These are phyloP conservation scores for Danio jaintianensis DNA, from an alignment of 2,797 vertebrate genomes.

Conservation along the genomic window DNA sequence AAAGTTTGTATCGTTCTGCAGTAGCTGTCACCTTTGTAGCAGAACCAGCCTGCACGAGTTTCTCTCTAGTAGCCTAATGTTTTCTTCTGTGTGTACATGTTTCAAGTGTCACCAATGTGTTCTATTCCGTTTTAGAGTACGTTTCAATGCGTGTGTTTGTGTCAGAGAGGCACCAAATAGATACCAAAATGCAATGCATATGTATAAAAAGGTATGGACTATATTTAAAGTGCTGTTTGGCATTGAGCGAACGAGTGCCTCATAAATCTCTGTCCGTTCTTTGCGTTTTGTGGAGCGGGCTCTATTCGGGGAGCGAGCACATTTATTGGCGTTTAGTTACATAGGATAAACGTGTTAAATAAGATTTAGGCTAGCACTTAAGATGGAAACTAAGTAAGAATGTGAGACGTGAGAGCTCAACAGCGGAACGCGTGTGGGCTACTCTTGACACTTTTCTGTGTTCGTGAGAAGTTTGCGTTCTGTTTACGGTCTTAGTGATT, in stretches of 20 bases:
- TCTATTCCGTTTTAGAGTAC: neutral
- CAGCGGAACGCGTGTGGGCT: neutral
- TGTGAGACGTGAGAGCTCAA: neutral
- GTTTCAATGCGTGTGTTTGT: no score
- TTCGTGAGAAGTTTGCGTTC: constrained; percentile 6
- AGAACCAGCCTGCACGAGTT: neutral
- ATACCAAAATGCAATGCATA: neutral
- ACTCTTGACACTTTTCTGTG: neutral
- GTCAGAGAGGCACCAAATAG: neutral
- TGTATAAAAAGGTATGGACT: neutral
- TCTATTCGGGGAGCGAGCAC: constrained; percentile 77
- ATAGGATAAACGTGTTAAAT: constrained; percentile 38
- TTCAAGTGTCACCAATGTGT: neutral
- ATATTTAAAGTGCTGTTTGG: constrained; percentile 63
- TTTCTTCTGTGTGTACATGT: neutral
- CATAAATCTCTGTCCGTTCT: constrained; percentile 73
- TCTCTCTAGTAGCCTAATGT: neutral
- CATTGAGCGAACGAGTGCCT: constrained; percentile 68
- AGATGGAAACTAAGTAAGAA: neutral
- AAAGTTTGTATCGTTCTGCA: constrained; percentile 19
- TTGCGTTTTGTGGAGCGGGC: constrained; percentile 73
- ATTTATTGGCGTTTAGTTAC: constrained; percentile 62
- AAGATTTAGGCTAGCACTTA: neutral
- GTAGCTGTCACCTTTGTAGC: constrained; percentile 33
- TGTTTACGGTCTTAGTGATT: constrained; percentile 18